phyloP scores from a whole-genome alignment of 2,888 invertebrate genomes.

The Pterostichus niger region DNA sequence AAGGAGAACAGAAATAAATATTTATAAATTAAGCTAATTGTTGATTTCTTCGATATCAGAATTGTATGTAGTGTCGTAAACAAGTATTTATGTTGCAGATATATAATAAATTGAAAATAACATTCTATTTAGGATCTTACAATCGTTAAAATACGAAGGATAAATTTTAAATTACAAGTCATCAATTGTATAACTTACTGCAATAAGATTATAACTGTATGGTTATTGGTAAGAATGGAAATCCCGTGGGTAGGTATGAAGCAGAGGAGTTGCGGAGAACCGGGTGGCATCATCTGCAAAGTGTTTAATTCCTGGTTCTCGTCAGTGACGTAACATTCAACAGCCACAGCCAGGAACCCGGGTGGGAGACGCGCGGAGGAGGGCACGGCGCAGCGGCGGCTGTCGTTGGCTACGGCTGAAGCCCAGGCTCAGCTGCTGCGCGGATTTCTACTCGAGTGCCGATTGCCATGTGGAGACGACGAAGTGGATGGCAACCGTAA shows the following conservation, averaged over 20 bases:
- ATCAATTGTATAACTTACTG: conserved; percentile 12
- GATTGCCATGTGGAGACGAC: conserved; percentile 48
- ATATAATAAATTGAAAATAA: background rate
- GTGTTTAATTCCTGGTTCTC: conserved; percentile 63
- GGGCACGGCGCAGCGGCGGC: conserved; percentile 43
- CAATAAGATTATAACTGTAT: background rate
- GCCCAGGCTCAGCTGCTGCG: conserved; percentile 44
- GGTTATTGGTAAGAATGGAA: conserved; percentile 9
- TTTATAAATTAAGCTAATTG: too few relatives aligned
- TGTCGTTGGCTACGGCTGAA: conserved; percentile 23
- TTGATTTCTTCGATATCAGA: too few relatives aligned
- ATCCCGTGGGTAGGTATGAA: conserved; percentile 27
- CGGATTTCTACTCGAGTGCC: conserved; percentile 59
- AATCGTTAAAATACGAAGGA: background rate
- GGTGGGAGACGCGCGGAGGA: conserved; percentile 51
- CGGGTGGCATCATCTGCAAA: conserved; percentile 59
- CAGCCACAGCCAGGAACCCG: conserved; percentile 33
- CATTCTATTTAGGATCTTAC: background rate
- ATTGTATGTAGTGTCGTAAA: too few relatives aligned
- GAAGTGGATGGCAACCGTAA: conserved; percentile 33
- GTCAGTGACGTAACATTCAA: conserved; percentile 59
- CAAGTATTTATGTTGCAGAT: too few relatives aligned
- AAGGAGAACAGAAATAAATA: too few relatives aligned
- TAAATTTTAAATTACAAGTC: too few relatives aligned
- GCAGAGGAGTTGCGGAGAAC: conserved; percentile 4